A percentile compares a stretch with the other conserved stretches of the same genome.
Evolutionary conservation across 2,797 vertebrate species (phyloP).

Genomic region (Sandelia bainsii): DNA sequence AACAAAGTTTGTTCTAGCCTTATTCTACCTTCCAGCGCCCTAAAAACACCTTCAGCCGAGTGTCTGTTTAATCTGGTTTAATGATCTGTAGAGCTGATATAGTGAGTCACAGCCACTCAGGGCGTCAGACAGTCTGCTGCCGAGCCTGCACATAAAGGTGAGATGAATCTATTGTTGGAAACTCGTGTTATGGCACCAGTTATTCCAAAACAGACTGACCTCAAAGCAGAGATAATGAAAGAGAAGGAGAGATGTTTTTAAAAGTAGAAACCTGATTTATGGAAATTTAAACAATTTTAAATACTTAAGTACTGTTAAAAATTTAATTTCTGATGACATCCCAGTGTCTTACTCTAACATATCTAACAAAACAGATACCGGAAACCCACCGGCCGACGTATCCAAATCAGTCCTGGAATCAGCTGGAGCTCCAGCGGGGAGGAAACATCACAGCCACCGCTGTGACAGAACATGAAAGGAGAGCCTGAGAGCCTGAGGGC

Average conservation of each 20-base stretch:
- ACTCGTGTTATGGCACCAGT: constrained; percentile 17
- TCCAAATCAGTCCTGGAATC: too few relatives aligned
- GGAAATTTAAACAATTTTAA: not conserved
- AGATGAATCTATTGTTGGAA: constrained; percentile 33
- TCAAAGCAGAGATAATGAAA: constrained; percentile 12
- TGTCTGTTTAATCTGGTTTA: constrained; percentile 52
- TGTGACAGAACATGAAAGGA: too few relatives aligned
- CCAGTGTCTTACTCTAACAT: not conserved
- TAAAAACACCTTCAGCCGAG: constrained; percentile 23
- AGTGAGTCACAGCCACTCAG: constrained; percentile 37
- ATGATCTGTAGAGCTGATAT: constrained; percentile 44
- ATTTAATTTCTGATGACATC: not conserved
- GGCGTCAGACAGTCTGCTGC: constrained; percentile 64
- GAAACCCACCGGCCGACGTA: too few relatives aligned
- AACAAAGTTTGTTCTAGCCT: constrained; percentile 9
- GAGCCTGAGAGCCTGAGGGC: too few relatives aligned
- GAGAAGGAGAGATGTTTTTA: constrained; percentile 8
- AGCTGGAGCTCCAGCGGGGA: too few relatives aligned
- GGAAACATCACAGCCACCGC: too few relatives aligned
- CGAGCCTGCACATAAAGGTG: constrained; percentile 33
- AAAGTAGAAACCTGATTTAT: not conserved
- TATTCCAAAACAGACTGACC: constrained; percentile 42
- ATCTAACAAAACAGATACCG: too few relatives aligned
- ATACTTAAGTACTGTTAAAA: not conserved
- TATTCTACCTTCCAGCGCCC: constrained; percentile 14